Evolutionary conservation across 2,888 invertebrate species (phyloP).

Genomic region (Smittia sp.): DNA sequence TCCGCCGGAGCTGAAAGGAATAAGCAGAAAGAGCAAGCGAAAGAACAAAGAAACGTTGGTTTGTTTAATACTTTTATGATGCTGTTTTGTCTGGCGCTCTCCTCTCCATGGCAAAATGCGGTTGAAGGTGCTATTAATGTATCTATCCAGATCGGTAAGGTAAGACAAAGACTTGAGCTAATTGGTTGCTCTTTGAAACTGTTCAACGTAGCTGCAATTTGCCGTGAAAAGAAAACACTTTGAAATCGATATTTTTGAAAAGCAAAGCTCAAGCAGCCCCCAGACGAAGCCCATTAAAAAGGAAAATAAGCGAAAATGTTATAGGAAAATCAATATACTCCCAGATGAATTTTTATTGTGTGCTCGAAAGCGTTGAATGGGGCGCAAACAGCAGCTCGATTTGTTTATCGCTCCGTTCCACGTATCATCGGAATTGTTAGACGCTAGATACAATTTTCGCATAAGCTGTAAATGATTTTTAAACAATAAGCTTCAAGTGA

Average conservation of each 20-base stretch:
- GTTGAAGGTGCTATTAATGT: constrained; percentile 33
- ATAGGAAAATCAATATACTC: constrained; percentile 2
- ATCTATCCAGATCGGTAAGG: not conserved
- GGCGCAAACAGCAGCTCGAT: not conserved
- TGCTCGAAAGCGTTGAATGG: not conserved
- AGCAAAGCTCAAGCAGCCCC: not conserved
- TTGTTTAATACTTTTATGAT: constrained; percentile 33
- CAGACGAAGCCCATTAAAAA: not conserved
- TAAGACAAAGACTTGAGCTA: not conserved
- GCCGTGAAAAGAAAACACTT: not conserved
- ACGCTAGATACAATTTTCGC: no score
- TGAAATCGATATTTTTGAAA: not conserved
- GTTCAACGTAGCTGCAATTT: not conserved
- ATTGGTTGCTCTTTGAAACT: not conserved
- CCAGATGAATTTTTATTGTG: not conserved
- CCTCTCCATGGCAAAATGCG: constrained; percentile 5
- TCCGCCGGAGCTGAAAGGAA: not conserved
- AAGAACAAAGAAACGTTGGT: constrained; percentile 25
- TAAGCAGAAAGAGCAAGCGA: not conserved
- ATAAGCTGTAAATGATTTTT: no score
- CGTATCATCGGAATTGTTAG: no score
- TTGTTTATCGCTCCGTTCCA: no score
- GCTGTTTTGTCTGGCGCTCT: constrained; percentile 2
- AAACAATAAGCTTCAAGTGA: no score
- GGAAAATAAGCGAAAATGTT: not conserved